These are phyloP conservation scores for Petrolisthes manimaculis DNA, from an alignment of 2,888 invertebrate species.

Conservation along the genomic window DNA sequence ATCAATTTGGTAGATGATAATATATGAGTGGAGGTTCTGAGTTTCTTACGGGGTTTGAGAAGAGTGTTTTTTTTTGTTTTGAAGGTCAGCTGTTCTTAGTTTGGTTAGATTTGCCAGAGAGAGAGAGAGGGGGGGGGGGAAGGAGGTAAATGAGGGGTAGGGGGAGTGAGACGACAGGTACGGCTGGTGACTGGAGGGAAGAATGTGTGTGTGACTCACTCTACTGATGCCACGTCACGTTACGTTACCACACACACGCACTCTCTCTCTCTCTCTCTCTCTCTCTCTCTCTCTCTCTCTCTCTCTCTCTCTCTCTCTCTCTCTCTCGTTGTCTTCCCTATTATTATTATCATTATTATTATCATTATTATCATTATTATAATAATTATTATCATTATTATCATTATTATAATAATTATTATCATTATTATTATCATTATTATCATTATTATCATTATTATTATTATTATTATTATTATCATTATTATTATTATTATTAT, in stretches of 20 bases:
- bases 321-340: neutral
- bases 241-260: neutral
- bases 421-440: too few species aligned
- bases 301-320: neutral
- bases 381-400: too few species aligned
- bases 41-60: too few species aligned
- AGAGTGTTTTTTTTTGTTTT: too few species aligned
- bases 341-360: neutral
- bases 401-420: too few species aligned
- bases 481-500: too few species aligned
- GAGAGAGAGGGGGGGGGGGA: neutral
- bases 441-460: too few species aligned
- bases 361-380: neutral
- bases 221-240: neutral
- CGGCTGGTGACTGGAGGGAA: neutral
- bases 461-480: too few species aligned
- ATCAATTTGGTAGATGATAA: too few species aligned
- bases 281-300: constrained; percentile 4
- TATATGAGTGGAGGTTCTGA: too few species aligned
- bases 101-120: neutral
- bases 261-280: neutral
- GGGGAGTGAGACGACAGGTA: neutral
- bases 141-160: neutral
- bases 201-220: neutral
- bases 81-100: too few species aligned